phyloP scores from a whole-genome alignment of 1,140 invertebrate species.

The Formica selysi region DNA sequence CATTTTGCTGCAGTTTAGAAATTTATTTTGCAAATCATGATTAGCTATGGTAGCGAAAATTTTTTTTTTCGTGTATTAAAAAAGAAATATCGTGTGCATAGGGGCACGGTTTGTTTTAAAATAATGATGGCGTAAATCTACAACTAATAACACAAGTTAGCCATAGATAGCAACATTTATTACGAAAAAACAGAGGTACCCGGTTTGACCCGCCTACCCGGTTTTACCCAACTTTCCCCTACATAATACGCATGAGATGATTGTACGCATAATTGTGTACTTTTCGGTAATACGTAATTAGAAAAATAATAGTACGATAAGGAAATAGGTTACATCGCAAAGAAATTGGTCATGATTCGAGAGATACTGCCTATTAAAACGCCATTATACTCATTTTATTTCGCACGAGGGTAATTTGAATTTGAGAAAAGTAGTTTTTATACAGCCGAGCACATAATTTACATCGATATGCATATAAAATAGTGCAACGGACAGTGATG shows the following conservation, averaged over 20 bases:
- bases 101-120: too few relatives aligned
- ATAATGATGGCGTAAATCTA: too few relatives aligned
- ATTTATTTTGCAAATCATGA: too few relatives aligned
- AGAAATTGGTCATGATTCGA: constrained; percentile 39
- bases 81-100: too few relatives aligned
- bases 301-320: not conserved
- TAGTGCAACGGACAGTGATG: constrained; percentile 60
- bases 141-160: too few relatives aligned
- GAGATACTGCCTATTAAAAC: constrained; percentile 16
- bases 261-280: constrained; percentile 26
- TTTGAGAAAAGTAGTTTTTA: constrained; percentile 39
- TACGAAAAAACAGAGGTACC: too few relatives aligned
- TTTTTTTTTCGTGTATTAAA: too few relatives aligned
- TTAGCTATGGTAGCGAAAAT: too few relatives aligned
- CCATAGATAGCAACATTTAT: too few relatives aligned
- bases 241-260: constrained; percentile 17
- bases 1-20: too few relatives aligned
- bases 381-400: constrained; percentile 28
- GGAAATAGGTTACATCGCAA: not conserved
- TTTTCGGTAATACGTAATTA: constrained; percentile 18
- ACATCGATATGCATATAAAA: constrained; percentile 48
- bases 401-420: constrained; percentile 28
- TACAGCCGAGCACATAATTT: constrained; percentile 19
- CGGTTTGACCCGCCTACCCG: too few relatives aligned
- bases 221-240: not conserved